phyloP scores from a whole-genome alignment of 2,113 vertebrate genomes.

The Urocolius indicus region DNA sequence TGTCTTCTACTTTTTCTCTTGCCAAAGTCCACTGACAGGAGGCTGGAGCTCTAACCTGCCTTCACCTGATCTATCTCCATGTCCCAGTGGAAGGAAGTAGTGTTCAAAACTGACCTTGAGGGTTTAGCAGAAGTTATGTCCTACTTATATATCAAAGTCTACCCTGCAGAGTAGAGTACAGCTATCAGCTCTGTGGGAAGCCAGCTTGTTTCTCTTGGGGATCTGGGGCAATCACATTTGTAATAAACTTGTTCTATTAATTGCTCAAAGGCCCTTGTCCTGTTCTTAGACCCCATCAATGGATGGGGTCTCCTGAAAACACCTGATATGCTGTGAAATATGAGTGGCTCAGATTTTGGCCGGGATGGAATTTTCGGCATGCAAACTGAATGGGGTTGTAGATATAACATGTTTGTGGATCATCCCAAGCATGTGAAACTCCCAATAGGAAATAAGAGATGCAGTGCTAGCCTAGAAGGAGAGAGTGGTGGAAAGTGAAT shows the following conservation, averaged over 20 bases:
- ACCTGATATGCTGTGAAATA: neutral
- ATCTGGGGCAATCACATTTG: fast-evolving
- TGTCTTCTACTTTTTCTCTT: neutral
- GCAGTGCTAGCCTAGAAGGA: neutral
- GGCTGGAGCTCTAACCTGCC: neutral
- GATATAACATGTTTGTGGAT: neutral
- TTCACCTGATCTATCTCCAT: neutral
- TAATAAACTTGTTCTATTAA: neutral
- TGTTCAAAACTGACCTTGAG: neutral
- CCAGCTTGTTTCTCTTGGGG: neutral
- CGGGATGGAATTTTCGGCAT: neutral
- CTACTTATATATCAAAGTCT: neutral
- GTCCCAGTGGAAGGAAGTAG: neutral
- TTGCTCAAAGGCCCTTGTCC: neutral
- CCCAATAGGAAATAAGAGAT: neutral
- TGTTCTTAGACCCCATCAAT: neutral
- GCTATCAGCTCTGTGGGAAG: neutral
- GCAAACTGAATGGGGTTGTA: neutral
- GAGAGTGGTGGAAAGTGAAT: neutral
- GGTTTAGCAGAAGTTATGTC: neutral
- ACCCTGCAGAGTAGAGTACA: too few species aligned
- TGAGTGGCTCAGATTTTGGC: neutral
- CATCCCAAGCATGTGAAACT: neutral
- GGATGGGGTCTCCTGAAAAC: neutral
- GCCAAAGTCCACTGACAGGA: neutral